phyloP scores from a whole-genome alignment of 2,113 vertebrate genomes.

The Callospermophilus lateralis region DNA sequence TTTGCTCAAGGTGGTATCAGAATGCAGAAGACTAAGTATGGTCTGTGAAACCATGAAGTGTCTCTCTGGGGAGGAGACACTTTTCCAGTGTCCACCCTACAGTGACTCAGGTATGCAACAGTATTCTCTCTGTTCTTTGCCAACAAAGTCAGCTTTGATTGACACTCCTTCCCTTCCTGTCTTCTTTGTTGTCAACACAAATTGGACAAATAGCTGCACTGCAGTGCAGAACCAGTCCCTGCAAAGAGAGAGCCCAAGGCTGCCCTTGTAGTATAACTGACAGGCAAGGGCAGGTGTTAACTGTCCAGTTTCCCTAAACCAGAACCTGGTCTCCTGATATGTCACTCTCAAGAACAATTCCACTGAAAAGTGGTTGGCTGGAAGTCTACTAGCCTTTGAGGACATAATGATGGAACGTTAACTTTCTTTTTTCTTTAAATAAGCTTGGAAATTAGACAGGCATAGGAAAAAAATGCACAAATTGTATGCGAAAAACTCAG shows the following conservation, averaged over 20 bases:
- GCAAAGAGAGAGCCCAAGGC: not conserved
- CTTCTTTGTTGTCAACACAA: not conserved
- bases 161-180: not conserved
- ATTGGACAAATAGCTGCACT: not conserved
- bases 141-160: not conserved
- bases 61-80: fast-evolving
- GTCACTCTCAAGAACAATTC: not conserved
- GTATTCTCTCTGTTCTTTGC: not conserved
- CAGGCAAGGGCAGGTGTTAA: not conserved
- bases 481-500: not conserved
- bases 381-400: not conserved
- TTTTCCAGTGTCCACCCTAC: no score
- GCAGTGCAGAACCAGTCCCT: not conserved
- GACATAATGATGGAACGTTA: not conserved
- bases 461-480: not conserved
- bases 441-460: not conserved
- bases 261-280: not conserved
- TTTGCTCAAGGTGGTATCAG: not conserved
- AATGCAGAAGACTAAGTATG: not conserved
- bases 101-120: fast-evolving
- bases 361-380: not conserved
- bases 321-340: not conserved
- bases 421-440: not conserved
- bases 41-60: not conserved
- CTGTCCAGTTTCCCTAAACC: not conserved